A percentile compares a stretch with the other conserved stretches of the same genome.
phyloP scores from a whole-genome alignment of 2,888 invertebrate species.

The Volucella zonaria region DNA sequence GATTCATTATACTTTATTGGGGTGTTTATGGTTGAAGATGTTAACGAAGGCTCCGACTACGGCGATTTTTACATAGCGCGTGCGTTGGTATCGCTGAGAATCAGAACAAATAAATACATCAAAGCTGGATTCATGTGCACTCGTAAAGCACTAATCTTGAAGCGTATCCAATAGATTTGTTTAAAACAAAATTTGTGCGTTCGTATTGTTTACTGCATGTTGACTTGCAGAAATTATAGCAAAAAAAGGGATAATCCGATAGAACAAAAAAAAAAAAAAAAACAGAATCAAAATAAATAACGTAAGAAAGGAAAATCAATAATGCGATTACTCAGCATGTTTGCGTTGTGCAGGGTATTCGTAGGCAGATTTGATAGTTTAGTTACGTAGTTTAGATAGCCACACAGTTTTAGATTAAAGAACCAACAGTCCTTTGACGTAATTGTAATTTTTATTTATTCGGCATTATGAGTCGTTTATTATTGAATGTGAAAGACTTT shows the following conservation, averaged over 20 bases:
- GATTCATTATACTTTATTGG: slow-evolving; percentile 51
- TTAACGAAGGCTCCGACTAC: slow-evolving; percentile 37
- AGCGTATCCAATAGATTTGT: slow-evolving; percentile 47
- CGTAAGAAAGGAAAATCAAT: slow-evolving; percentile 38
- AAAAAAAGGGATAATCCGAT: slow-evolving; percentile 38
- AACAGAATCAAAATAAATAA: slow-evolving; percentile 14
- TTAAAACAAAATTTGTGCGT: slow-evolving; percentile 39
- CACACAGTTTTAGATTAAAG: slow-evolving; percentile 36
- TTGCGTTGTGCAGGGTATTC: neutral
- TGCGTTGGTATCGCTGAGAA: neutral
- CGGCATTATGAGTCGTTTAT: too few species aligned
- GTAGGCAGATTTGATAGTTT: slow-evolving; percentile 33
- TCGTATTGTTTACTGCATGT: slow-evolving; percentile 43
- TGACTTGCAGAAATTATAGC: slow-evolving; percentile 52
- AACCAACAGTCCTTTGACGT: slow-evolving; percentile 37
- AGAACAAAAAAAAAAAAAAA: neutral
- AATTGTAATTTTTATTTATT: neutral
- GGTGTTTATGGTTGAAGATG: slow-evolving; percentile 50
- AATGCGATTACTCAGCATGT: slow-evolving; percentile 26
- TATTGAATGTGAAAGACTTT: too few species aligned
- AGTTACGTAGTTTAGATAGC: too few species aligned
- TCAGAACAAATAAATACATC: slow-evolving; percentile 51
- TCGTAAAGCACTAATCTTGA: slow-evolving; percentile 19
- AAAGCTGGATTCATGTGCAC: slow-evolving; percentile 27
- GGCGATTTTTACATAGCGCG: neutral